These are phyloP conservation scores for Steatornis caripensis DNA, from an alignment of 2,113 vertebrate genomes.

Conservation along the genomic window DNA sequence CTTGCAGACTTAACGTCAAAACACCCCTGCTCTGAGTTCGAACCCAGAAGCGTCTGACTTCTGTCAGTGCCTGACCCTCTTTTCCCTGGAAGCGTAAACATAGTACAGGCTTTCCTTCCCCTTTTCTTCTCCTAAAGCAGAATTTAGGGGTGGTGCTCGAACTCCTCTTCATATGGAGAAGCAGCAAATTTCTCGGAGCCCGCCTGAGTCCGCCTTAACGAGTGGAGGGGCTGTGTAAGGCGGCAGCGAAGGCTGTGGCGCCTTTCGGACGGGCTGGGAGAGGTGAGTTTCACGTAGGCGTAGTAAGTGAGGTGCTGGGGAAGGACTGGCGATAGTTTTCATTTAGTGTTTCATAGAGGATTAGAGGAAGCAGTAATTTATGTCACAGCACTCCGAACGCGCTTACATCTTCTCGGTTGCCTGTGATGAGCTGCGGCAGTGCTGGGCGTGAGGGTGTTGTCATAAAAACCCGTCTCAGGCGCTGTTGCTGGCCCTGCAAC, in stretches of 20 bases:
- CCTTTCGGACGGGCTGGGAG: background rate
- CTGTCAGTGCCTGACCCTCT: rapidly evolving
- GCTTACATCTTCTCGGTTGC: rapidly evolving
- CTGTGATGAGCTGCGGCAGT: too few relatives aligned
- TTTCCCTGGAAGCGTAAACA: background rate
- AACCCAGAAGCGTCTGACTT: background rate
- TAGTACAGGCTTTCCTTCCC: rapidly evolving
- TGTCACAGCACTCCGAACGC: rapidly evolving
- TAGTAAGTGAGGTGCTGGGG: background rate
- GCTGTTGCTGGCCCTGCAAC: background rate
- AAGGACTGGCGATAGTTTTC: rapidly evolving
- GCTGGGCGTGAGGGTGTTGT: rapidly evolving
- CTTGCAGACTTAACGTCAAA: background rate
- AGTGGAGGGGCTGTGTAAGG: background rate
- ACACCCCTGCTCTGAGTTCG: rapidly evolving
- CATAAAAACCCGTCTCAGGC: background rate
- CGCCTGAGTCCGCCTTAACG: background rate
- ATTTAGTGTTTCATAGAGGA: rapidly evolving
- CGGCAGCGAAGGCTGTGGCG: rapidly evolving
- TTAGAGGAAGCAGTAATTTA: rapidly evolving
- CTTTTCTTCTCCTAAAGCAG: background rate
- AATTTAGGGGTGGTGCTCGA: background rate
- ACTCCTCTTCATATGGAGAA: background rate
- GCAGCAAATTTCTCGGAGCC: background rate
- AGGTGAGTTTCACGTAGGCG: rapidly evolving